A percentile compares a stretch with the other conserved stretches of the same genome.
Conservation (phyloP, 2,888 invertebrate genomes). For the Netelia fuscicornis region DNA sequence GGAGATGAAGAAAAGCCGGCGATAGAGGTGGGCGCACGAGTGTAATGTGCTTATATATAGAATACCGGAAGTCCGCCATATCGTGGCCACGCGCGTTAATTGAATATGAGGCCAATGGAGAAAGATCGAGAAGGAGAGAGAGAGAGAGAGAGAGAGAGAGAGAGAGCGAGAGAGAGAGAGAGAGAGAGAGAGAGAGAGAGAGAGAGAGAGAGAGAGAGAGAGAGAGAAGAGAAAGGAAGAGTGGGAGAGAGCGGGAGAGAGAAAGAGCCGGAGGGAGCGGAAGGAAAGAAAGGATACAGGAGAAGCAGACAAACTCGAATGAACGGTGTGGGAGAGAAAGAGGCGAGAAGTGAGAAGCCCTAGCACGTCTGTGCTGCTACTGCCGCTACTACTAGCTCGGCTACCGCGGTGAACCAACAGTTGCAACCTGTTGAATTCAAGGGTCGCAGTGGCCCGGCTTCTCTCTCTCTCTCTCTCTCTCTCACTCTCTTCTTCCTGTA, state of each 20-base stretch:
- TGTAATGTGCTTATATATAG: not conserved
- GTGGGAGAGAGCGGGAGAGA: conserved; percentile 50
- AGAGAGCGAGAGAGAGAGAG: conserved; percentile 53
- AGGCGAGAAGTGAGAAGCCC: conserved; percentile 28
- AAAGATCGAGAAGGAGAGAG: conserved; percentile 57
- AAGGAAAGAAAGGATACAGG: conserved; percentile 61
- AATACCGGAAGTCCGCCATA: conserved; percentile 37
- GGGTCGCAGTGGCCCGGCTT: conserved; percentile 37
- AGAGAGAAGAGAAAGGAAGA: conserved; percentile 42
- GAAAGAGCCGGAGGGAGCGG: conserved; percentile 30
- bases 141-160: conserved; percentile 59
- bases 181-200: conserved; percentile 23
- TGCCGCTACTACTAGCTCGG: conserved; percentile 22
- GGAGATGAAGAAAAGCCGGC: conserved; percentile 51
- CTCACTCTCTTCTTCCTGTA: not conserved
- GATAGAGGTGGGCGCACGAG: conserved; percentile 54
- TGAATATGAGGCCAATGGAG: conserved; percentile 60
- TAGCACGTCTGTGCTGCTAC: conserved; percentile 44
- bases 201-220: conserved; percentile 32
- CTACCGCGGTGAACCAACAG: conserved; percentile 38
- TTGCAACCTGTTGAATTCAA: conserved; percentile 68
- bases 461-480: not conserved
- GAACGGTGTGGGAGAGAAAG: conserved; percentile 21
- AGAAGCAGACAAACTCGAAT: conserved; percentile 43
- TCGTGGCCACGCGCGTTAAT: conserved; percentile 52